Evolutionary conservation across 2,888 invertebrate genomes (phyloP).

Genomic region (Netelia fuscicornis): DNA sequence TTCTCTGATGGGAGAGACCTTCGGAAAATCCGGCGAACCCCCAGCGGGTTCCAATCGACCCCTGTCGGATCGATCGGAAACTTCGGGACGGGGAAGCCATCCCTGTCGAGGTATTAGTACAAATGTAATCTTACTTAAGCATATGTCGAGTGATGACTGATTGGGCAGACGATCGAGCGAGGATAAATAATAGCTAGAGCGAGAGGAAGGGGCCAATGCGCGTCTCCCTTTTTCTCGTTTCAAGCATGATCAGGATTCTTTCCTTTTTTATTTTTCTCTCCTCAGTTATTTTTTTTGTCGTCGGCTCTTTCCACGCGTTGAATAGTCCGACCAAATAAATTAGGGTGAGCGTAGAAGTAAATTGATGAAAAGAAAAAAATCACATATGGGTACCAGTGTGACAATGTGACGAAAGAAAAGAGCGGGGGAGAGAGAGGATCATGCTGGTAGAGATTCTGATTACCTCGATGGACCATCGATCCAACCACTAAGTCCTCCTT

Average conservation of each 20-base stretch:
- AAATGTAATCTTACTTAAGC: slow-evolving; percentile 84
- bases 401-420: slow-evolving; percentile 57
- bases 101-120: slow-evolving; percentile 78
- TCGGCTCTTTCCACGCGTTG: slow-evolving; percentile 26
- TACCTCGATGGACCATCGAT: slow-evolving; percentile 78
- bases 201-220: slow-evolving; percentile 47
- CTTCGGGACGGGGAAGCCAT: slow-evolving; percentile 32
- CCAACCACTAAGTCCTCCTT: slow-evolving; percentile 74
- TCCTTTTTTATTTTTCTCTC: slow-evolving; percentile 39
- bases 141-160: slow-evolving; percentile 83
- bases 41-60: slow-evolving; percentile 54
- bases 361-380: slow-evolving; percentile 71
- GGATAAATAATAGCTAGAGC: slow-evolving; percentile 80
- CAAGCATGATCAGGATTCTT: slow-evolving; percentile 38
- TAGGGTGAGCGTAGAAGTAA: slow-evolving; percentile 61
- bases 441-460: slow-evolving; percentile 77
- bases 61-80: slow-evolving; percentile 28
- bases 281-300: slow-evolving; percentile 40
- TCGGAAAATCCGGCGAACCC: slow-evolving; percentile 59
- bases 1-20: slow-evolving; percentile 55
- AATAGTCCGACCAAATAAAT: slow-evolving; percentile 72
- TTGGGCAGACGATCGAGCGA: slow-evolving; percentile 79
- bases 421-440: slow-evolving; percentile 61
- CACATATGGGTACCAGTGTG: slow-evolving; percentile 79
- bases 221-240: slow-evolving; percentile 64